Evolutionary conservation across 2,113 vertebrate genomes (phyloP).

Genomic region (Gambusia holbrooki): DNA sequence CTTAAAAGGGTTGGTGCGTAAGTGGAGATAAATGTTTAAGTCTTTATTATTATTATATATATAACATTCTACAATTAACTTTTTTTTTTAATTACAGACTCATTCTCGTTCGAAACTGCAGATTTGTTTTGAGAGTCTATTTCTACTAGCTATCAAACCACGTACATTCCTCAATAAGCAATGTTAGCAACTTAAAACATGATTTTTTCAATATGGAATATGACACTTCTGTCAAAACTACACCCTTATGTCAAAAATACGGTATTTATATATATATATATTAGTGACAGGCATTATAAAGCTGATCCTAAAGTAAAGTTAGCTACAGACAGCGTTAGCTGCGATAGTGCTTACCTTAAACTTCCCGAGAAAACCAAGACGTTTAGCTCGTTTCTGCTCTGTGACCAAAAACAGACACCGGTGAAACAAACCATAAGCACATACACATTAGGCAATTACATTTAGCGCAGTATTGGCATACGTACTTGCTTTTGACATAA

Average conservation of each 20-base stretch:
- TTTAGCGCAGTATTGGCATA: neutral
- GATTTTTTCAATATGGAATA: neutral
- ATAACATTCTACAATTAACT: no score
- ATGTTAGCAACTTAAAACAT: neutral
- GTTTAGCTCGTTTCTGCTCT: constrained; percentile 81
- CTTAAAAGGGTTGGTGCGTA: neutral
- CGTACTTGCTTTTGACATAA: constrained; percentile 81
- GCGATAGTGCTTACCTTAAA: constrained; percentile 53
- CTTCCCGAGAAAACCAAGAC: constrained; percentile 69
- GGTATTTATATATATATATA: neutral
- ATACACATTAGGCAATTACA: neutral
- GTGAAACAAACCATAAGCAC: neutral
- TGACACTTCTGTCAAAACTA: neutral
- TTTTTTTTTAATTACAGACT: no score
- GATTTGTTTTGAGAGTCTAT: neutral
- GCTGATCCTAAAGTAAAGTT: neutral
- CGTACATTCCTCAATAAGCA: neutral
- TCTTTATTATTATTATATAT: no score
- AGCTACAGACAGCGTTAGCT: neutral
- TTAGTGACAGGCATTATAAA: neutral
- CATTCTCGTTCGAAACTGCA: neutral
- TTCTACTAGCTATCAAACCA: neutral
- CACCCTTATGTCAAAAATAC: neutral
- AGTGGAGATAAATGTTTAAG: neutral
- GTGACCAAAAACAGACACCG: constrained; percentile 29